phyloP scores from a whole-genome alignment of 1,140 invertebrate species.

The Aphis craccivora region DNA sequence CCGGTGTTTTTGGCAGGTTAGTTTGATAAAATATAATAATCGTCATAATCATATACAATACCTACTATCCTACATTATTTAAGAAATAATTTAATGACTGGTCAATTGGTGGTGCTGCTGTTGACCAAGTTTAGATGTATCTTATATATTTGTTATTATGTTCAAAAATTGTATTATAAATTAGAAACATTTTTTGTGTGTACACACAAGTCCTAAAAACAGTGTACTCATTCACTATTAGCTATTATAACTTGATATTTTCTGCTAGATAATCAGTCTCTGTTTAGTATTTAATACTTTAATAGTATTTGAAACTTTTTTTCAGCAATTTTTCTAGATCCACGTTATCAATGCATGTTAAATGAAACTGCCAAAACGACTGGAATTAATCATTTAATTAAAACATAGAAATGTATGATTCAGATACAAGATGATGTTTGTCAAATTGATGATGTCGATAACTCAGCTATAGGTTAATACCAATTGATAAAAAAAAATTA shows the following conservation, averaged over 20 bases:
- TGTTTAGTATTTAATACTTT: neutral
- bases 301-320: neutral
- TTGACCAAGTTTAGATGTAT: no score
- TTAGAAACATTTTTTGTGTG: neutral
- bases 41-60: no score
- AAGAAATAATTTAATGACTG: neutral
- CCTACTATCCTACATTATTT: neutral
- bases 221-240: neutral
- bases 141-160: neutral
- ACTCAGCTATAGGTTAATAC: no score
- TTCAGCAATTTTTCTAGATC: neutral
- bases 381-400: neutral
- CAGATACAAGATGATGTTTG: no score
- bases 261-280: neutral
- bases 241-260: no score
- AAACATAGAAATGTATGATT: no score
- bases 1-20: neutral
- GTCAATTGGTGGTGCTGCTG: neutral
- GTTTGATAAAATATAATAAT: neutral
- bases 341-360: neutral
- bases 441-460: no score
- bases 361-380: neutral
- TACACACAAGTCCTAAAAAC: neutral
- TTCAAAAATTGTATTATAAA: neutral
- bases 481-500: no score